Conservation (phyloP, 2,888 invertebrate genomes). For the Cosmopolites sordidus region DNA sequence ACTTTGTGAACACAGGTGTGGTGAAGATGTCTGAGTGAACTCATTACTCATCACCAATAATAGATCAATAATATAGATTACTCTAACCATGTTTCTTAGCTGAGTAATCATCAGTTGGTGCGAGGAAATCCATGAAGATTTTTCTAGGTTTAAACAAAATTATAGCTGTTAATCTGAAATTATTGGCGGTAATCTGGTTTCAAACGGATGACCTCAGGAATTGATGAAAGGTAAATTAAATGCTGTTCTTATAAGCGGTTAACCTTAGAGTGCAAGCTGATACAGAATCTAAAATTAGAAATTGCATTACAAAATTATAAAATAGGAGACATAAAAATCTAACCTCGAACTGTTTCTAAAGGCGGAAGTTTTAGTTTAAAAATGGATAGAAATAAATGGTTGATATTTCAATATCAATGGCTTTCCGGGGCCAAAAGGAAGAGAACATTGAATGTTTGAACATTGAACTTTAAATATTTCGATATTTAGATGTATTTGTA, state of each 20-base stretch:
- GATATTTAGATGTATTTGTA: too few species aligned
- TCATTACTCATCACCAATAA: not conserved
- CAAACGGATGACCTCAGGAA: slow-evolving; percentile 1
- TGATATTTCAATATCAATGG: too few species aligned
- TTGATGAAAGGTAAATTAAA: not conserved
- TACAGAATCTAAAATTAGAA: not conserved
- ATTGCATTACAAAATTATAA: not conserved
- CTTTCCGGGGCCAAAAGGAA: too few species aligned
- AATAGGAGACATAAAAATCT: not conserved
- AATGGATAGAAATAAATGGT: too few species aligned
- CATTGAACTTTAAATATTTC: too few species aligned
- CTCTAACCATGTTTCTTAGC: not conserved
- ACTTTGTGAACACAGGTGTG: not conserved
- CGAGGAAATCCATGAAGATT: not conserved
- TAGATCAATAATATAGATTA: not conserved
- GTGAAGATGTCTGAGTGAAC: not conserved
- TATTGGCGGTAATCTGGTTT: not conserved
- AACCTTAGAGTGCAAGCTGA: not conserved
- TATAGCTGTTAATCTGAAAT: slow-evolving; percentile 1
- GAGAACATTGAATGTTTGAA: too few species aligned
- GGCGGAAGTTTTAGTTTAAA: too few species aligned
- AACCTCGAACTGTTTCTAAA: too few species aligned
- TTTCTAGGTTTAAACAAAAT: not conserved
- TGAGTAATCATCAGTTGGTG: not conserved
- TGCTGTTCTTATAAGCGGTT: not conserved